Base-by-base conservation (phyloP, 2,888 invertebrate genomes). In the Drosophila kanekoi region DNA sequence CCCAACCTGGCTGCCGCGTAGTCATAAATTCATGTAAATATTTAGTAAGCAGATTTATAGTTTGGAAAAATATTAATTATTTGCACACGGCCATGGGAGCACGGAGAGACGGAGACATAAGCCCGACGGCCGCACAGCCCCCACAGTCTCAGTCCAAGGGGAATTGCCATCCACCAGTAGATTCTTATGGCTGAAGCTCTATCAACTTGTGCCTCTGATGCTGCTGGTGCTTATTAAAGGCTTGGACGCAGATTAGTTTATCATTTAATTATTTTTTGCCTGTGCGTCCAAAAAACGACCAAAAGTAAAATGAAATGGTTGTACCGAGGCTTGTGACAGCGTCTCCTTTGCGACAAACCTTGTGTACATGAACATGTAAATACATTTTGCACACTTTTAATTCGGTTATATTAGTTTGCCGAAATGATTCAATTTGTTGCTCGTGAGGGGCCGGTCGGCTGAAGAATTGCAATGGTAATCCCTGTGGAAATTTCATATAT, bases 181-280 rank as follows among this genome's bases (percentile, higher is more conserved):
- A 57, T 61, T 59, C 56, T 38, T 51, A 53, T 52, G 57, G 53
- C 70, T 76, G 54, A 23, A 66, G 62, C 68, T 72, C 75, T 57
- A 68, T 62, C 68, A 57, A 45, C 48, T 58, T 67, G 48, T 59
- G 59, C 58, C 54, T 53, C 53, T 60, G 38, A 40, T 66, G 48
- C 58, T 56, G 63, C 57, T 64, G 60, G 60, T 43, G 70, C 73
- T 90, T 89, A 91, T 90, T 91, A 89, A 87, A 85, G 82, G 82
- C 79, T 79, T 69, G 61, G 61, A 63, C 67, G 67, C 62, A 91
- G 90, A 91, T 91, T 91, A 91, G 91, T 91, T 90, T 90, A 85
- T 91, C 89, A 91, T 91, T 91, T 91, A 91, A 91, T 91, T 91
- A 91, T 88, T 87, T 85, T 87, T 81, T 85, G 75, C 63, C 71